Conservation (phyloP, 2,113 vertebrate species). For the Cariama cristata region DNA sequence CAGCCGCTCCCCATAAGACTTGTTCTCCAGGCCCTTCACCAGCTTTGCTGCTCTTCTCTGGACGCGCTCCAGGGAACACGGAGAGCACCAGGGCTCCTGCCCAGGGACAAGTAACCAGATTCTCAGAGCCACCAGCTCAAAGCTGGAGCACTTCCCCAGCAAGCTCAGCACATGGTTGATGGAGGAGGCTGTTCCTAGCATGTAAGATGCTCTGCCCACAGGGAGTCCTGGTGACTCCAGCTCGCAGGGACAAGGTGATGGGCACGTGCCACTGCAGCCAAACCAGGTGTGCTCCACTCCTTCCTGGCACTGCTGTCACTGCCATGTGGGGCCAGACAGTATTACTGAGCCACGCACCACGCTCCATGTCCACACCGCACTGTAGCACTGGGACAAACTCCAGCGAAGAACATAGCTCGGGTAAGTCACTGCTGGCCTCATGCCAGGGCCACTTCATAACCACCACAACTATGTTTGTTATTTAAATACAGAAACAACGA, state of each 20-base stretch:
- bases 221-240: neutral
- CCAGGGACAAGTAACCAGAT: neutral
- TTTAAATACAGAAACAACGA: neutral
- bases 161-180: neutral
- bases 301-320: neutral
- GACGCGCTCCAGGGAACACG: neutral
- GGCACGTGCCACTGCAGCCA: neutral
- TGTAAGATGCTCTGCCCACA: neutral
- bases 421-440: neutral
- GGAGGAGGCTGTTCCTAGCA: neutral
- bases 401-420: neutral
- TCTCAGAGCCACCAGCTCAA: neutral
- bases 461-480: neutral
- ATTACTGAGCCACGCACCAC: rapidly evolving
- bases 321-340: rapidly evolving
- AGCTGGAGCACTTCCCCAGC: neutral
- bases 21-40: no score
- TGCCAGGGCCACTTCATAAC: neutral
- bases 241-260: neutral
- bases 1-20: no score
- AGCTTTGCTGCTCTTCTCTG: no score
- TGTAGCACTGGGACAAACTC: neutral
- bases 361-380: neutral
- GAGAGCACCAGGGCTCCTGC: neutral
- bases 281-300: rapidly evolving